These are phyloP conservation scores for Drosophila tanythrix DNA, from an alignment of 2,888 invertebrate genomes.

Conservation along the genomic window DNA sequence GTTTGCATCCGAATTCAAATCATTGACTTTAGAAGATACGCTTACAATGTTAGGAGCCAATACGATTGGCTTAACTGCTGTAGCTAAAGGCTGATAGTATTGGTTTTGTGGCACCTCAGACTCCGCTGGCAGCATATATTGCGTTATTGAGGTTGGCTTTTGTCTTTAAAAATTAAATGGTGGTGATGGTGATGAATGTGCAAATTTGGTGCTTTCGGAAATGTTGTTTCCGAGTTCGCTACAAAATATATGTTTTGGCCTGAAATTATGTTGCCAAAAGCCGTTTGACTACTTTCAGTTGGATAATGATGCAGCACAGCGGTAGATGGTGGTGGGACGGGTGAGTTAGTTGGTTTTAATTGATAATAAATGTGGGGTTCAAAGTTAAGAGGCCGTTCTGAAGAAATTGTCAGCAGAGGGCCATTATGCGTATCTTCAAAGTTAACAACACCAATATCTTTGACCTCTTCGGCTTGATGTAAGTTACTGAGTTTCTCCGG, in stretches of 20 bases:
- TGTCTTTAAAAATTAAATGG: conserved; percentile 4
- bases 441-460: background rate
- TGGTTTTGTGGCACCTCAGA: background rate
- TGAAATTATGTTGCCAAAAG: background rate
- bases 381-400: background rate
- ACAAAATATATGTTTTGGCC: background rate
- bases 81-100: background rate
- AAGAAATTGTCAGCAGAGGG: background rate
- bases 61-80: background rate
- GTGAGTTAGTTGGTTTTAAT: background rate
- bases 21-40: background rate
- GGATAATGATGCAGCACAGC: background rate
- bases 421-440: background rate
- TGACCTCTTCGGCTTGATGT: background rate
- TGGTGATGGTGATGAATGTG: conserved; percentile 36
- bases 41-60: background rate
- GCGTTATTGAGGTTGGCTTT: background rate
- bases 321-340: background rate
- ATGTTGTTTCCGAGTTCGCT: background rate
- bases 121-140: background rate
- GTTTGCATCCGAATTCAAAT: background rate
- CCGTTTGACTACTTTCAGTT: background rate
- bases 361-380: background rate
- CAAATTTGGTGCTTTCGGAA: background rate
- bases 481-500: background rate